phyloP scores from a whole-genome alignment of 2,113 vertebrate species.

The Sinocyclocheilus maitianheensis region DNA sequence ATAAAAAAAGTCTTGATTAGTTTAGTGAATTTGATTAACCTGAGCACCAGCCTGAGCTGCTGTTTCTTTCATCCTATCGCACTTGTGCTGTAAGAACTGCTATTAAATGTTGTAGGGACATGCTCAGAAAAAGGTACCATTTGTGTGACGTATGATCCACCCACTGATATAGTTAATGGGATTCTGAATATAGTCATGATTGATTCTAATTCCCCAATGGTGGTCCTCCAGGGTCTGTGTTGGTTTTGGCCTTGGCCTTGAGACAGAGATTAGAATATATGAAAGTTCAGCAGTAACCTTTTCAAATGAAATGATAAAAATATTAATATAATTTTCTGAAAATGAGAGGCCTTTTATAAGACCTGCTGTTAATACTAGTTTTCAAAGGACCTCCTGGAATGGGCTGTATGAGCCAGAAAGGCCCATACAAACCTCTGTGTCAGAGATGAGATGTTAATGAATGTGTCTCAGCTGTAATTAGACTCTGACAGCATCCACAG shows the following conservation, averaged over 20 bases:
- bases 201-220: not conserved
- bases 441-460: slow-evolving; percentile 45
- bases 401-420: slow-evolving; percentile 10
- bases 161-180: not conserved
- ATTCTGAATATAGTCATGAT: not conserved
- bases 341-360: not conserved
- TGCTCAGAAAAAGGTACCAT: not conserved
- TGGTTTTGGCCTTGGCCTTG: not conserved
- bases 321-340: not conserved
- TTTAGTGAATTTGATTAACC: slow-evolving; percentile 32
- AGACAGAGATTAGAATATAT: not conserved
- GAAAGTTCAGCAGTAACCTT: not conserved
- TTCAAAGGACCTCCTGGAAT: slow-evolving; percentile 8
- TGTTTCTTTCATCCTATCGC: slow-evolving; percentile 12
- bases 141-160: not conserved
- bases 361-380: slow-evolving; percentile 7
- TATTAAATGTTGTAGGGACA: not conserved
- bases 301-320: not conserved
- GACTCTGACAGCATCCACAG: slow-evolving; percentile 33
- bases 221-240: not conserved
- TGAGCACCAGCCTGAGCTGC: slow-evolving; percentile 5
- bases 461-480: slow-evolving; percentile 52
- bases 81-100: not conserved
- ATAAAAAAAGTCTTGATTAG: slow-evolving; percentile 17
- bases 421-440: slow-evolving; percentile 34